phyloP scores from a whole-genome alignment of 2,113 vertebrate species.

The Octodon degus region DNA sequence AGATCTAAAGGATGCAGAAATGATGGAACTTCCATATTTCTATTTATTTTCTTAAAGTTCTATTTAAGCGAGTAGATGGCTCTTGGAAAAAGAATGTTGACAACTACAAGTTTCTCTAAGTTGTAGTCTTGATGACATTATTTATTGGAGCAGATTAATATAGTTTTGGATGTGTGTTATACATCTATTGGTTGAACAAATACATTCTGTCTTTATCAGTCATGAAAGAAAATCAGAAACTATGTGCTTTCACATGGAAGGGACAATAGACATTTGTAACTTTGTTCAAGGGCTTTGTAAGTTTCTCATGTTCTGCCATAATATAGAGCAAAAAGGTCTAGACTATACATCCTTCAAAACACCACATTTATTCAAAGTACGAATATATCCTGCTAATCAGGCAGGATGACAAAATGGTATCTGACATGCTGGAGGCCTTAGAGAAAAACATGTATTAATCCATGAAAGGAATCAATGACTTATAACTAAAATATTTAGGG shows the following conservation, averaged over 20 bases:
- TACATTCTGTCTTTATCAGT: neutral
- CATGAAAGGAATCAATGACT: neutral
- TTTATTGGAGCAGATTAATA: neutral
- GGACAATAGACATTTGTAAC: neutral
- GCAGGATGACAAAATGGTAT: neutral
- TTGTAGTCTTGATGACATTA: neutral
- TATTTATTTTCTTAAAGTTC: neutral
- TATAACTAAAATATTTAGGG: neutral
- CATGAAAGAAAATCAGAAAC: neutral
- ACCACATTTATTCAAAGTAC: neutral
- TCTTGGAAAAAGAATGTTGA: neutral
- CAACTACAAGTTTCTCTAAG: neutral
- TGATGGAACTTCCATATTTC: neutral
- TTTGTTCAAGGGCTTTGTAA: neutral
- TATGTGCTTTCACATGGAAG: neutral
- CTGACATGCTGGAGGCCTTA: neutral
- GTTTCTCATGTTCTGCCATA: neutral
- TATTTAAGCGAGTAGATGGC: neutral
- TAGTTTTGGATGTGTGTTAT: too few relatives aligned
- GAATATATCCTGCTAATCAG: neutral
- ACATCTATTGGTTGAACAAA: neutral
- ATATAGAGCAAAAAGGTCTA: neutral
- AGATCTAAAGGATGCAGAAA: constrained; percentile 14
- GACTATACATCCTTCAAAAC: neutral
- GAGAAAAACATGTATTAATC: neutral